A percentile compares a stretch with the other conserved stretches of the same genome.
Evolutionary conservation across 2,797 vertebrate species (phyloP).

Genomic region (Danio jaintianensis): DNA sequence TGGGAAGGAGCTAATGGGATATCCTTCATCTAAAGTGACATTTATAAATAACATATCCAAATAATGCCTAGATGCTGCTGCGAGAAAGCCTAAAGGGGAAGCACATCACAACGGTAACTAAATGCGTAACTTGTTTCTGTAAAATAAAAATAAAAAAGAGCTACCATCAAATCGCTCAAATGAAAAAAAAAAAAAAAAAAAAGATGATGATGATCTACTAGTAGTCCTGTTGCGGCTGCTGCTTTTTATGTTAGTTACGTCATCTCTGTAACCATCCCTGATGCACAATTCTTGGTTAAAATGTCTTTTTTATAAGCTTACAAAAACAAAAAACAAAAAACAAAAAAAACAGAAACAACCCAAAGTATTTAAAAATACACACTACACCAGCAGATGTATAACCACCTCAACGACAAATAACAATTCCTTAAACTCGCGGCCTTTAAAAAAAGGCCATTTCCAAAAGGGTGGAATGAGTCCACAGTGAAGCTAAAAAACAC

Average conservation of each 20-base stretch:
- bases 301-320: slow-evolving; percentile 70
- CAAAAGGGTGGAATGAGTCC: slow-evolving; percentile 78
- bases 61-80: slow-evolving; percentile 69
- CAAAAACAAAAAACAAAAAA: too few relatives aligned
- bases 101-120: slow-evolving; percentile 79
- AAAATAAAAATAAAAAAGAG: slow-evolving; percentile 20
- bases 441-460: slow-evolving; percentile 76
- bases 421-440: slow-evolving; percentile 74
- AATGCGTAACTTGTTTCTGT: slow-evolving; percentile 70
- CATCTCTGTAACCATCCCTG: slow-evolving; percentile 66
- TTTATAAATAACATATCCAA: slow-evolving; percentile 82
- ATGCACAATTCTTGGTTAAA: slow-evolving; percentile 38
- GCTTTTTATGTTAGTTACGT: slow-evolving; percentile 40
- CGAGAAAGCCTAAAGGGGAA: slow-evolving; percentile 33
- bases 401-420: slow-evolving; percentile 82
- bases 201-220: slow-evolving; percentile 23
- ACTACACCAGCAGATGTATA: slow-evolving; percentile 86
- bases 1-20: slow-evolving; percentile 68
- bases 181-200: slow-evolving; percentile 56
- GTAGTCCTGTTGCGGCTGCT: slow-evolving; percentile 47
- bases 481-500: slow-evolving; percentile 77
- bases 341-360: slow-evolving; percentile 61
- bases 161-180: slow-evolving; percentile 59
- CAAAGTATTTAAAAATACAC: slow-evolving; percentile 76
- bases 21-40: slow-evolving; percentile 77